phyloP scores from a whole-genome alignment of 2,113 vertebrate genomes.

The Hemichromis elongatus region DNA sequence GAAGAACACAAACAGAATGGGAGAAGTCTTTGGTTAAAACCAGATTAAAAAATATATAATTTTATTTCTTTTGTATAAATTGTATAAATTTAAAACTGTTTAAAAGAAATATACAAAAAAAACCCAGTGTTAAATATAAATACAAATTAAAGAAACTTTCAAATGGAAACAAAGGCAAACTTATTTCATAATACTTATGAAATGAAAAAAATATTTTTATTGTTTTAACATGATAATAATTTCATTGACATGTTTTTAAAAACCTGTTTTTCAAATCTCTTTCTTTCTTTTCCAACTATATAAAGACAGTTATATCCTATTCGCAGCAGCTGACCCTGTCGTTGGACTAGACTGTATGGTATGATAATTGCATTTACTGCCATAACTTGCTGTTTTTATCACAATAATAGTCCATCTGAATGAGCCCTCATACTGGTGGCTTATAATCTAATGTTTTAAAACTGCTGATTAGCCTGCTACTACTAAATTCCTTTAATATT shows the following conservation, averaged over 20 bases:
- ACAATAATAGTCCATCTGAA: neutral
- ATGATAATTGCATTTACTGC: neutral
- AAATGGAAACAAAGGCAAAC: neutral
- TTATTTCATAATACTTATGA: neutral
- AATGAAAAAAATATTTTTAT: neutral
- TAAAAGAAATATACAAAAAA: neutral
- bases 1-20: neutral
- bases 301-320: neutral
- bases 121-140: neutral
- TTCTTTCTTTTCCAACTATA: neutral
- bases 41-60: too few relatives aligned
- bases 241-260: neutral
- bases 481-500: neutral
- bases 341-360: neutral
- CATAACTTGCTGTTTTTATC: neutral
- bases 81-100: too few relatives aligned
- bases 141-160: too few relatives aligned
- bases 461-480: neutral
- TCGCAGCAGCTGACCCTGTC: neutral
- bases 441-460: constrained; percentile 12
- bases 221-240: neutral
- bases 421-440: neutral
- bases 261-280: neutral
- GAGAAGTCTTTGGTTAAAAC: neutral
- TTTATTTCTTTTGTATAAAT: too few relatives aligned